Conservation (phyloP, 2,113 vertebrate genomes). For the Prolemur simus region DNA sequence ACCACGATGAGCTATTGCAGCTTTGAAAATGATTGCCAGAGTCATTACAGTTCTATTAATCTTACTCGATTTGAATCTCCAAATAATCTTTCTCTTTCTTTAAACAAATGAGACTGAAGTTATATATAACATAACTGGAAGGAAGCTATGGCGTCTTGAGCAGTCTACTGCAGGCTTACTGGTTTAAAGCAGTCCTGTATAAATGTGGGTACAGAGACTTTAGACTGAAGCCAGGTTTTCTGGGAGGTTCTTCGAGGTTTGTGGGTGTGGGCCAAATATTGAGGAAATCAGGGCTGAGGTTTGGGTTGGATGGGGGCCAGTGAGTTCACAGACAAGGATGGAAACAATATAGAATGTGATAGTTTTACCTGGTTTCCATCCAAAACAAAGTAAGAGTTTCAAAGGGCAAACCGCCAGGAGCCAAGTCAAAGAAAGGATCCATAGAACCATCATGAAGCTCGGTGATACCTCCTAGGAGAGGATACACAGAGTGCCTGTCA, state of each 20-base stretch:
- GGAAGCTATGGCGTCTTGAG: not conserved
- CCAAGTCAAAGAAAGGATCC: not conserved
- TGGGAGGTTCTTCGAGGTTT: slow-evolving; percentile 29
- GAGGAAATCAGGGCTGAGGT: slow-evolving; percentile 42
- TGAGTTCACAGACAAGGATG: not conserved
- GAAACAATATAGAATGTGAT: slow-evolving; percentile 34
- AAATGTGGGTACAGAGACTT: not conserved
- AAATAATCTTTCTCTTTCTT: not conserved
- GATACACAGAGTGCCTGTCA: not conserved
- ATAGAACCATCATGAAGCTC: not conserved
- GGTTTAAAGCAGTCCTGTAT: not conserved
- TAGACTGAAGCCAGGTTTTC: not conserved
- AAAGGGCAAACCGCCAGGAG: not conserved
- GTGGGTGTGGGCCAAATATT: not conserved
- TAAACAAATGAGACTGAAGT: not conserved
- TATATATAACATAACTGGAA: not conserved
- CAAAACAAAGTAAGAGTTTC: slow-evolving; percentile 44
- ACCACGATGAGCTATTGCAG: not conserved
- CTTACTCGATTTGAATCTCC: not conserved
- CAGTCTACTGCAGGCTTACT: not conserved
- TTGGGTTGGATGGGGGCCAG: slow-evolving; percentile 36
- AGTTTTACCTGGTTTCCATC: slow-evolving; percentile 46
- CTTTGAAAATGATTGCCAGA: not conserved
- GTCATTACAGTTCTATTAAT: not conserved
- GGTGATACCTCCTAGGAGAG: not conserved